Base-by-base conservation (phyloP, 1,140 invertebrate genomes). In the Drosophila kanapiae region DNA sequence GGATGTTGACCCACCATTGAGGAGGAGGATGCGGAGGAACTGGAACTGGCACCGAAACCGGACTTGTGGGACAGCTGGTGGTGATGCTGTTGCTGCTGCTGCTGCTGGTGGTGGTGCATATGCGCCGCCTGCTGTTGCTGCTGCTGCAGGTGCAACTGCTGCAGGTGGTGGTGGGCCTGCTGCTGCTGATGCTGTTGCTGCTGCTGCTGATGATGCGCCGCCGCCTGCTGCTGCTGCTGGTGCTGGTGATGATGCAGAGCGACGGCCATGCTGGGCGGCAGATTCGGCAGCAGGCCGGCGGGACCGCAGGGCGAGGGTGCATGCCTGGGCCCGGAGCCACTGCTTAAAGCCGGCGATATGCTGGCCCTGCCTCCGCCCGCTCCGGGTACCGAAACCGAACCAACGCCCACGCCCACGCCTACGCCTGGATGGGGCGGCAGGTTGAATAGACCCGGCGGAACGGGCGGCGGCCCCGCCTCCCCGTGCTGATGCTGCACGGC, bases 401-500 rank as follows among this genome's bases (percentile, higher is more conserved):
- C 53, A 38, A 56, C 53, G 13, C 53, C 75, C 31, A 53, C 80
- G 42, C 42, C 69, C 42, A 54, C 80, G 64, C 31, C 84, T 68
- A 62, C 74, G 57, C 35, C 80, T 27, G 92, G 53, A 75, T 93
- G 92, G 6, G 92, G 83, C 35, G 92, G 92, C 59, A 93, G 75
- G 67, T 93, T 93, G 51, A 93, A 93, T 0, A 93, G 78, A 13
- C 82, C 92, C 75, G 82, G 92, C 93, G 67, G 93, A 92, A 67
- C 93, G 80, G 75, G 82, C 92, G 37, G 93, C 93, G 62, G 91
- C 82, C 47, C 92, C 93, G 76, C 93, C 93, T 94, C 94, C 93
- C 95, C 65, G 83, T 93, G 65, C 91, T 94, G 91, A 91, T 94
- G 85, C 86, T 91, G 94, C 33, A 95, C 95, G 18, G 95, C 95